Evolutionary conservation across 2,113 vertebrate species (phyloP).

Genomic region (Chlorodrepanis virens): DNA sequence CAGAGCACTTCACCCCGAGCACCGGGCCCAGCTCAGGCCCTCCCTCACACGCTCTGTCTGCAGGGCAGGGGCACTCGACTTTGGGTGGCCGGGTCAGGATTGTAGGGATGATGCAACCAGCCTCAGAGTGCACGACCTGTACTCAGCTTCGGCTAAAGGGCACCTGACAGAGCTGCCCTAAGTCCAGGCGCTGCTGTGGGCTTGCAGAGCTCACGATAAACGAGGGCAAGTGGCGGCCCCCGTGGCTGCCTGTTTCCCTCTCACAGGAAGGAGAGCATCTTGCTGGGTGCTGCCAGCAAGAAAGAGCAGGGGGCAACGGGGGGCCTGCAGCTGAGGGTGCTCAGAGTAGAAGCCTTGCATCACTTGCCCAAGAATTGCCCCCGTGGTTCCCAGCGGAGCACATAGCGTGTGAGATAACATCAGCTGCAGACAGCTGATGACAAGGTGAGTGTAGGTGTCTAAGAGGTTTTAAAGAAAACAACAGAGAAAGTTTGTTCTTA

Average conservation of each 20-base stretch:
- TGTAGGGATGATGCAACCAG: background rate
- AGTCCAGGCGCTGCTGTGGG: background rate
- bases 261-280: background rate
- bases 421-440: background rate
- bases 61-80: background rate
- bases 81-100: background rate
- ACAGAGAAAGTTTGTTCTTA: slow-evolving; percentile 38
- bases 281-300: background rate
- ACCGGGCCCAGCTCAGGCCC: background rate
- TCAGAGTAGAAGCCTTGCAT: background rate
- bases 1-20: background rate
- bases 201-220: background rate
- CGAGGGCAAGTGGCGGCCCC: background rate
- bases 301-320: background rate
- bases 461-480: background rate
- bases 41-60: background rate
- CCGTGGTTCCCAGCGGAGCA: background rate
- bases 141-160: background rate
- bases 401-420: background rate
- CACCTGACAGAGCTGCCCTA: background rate
- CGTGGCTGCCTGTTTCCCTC: background rate
- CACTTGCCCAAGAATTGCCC: background rate
- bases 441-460: slow-evolving; percentile 12
- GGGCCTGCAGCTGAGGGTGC: background rate
- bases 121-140: background rate